phyloP scores from a whole-genome alignment of 2,113 vertebrate genomes.

The Rhinopomastus cyanomelas region DNA sequence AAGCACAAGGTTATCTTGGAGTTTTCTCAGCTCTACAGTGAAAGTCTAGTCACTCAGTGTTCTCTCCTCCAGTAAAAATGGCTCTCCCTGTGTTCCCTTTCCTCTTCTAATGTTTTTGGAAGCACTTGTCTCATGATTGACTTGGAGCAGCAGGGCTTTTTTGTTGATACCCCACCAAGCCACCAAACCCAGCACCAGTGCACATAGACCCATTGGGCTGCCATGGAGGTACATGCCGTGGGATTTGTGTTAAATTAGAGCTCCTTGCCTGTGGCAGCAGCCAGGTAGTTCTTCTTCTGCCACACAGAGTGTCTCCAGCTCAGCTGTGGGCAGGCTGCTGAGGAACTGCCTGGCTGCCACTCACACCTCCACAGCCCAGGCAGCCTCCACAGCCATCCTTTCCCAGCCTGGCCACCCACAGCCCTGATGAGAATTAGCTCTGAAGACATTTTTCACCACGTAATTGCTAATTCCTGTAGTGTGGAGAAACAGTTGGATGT shows the following conservation, averaged over 20 bases:
- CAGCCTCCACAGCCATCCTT: fast-evolving
- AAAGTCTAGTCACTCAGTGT: not conserved
- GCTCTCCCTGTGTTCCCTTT: not conserved
- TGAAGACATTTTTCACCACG: not conserved
- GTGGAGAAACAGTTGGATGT: not conserved
- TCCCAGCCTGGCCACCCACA: not conserved
- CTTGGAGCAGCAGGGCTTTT: fast-evolving
- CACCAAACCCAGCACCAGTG: fast-evolving
- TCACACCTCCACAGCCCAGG: not conserved
- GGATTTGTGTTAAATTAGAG: not conserved
- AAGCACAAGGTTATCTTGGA: not conserved
- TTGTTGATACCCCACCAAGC: not conserved
- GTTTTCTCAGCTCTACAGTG: not conserved
- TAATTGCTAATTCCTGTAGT: not conserved
- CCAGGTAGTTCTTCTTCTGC: not conserved
- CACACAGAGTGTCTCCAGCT: not conserved
- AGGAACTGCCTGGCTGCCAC: fast-evolving
- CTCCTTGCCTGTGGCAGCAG: not conserved
- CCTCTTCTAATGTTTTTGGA: fast-evolving
- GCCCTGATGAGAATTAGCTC: not conserved
- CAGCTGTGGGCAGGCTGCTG: fast-evolving
- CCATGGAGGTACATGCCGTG: not conserved
- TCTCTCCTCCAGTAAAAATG: not conserved
- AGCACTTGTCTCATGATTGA: fast-evolving
- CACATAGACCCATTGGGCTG: fast-evolving